Evolutionary conservation across 2,113 vertebrate genomes (phyloP), one percentile per base, ranked within the genome.

Genomic region (Symphodus melops): DNA sequence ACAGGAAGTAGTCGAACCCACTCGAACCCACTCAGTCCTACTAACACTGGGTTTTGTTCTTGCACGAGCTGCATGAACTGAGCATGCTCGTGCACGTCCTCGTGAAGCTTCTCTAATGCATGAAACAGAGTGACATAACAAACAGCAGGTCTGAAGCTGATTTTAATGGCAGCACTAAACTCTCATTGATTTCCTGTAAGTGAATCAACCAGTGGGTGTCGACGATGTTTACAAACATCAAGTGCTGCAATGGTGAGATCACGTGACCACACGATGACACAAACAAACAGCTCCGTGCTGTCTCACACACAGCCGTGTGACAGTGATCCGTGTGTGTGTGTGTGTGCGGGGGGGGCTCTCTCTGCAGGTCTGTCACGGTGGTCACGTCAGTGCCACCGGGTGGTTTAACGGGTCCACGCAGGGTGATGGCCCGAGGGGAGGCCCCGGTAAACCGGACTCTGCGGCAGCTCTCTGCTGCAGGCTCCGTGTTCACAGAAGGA

Each of bases 201-300:
- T 56, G 16, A 46, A 48, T 12, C 48, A 75, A 44, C 25, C 25
- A 33, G 56, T 33, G 71, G 67, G 65, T 64, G 48, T 37, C 62
- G 71, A 16, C 77, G 51, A 5, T 76, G 71, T 88, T 83, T 80
- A 80, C 82, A 83, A 85, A 79, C 72, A 85, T 36, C 20, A 53
- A 60, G 63, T 65, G 59, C 55, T 77, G 58, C 52, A 66, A 33
- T 16, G n/a, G 54, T 33, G 52, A 20, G 13, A 46, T 77, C 75
- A 76, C 84, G 63, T 66, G 76, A 69, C 49, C 41, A 36, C 41
- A 36, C 1, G 11, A 69, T 72, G 59, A 62, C 59, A 86, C 64
- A 48, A 36, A 72, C 67, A 56, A 72, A 53, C n/a, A 73, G 39
- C 57, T 44, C 41, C n/a, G 11, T 61, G 66, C 67, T 70, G 68